phyloP scores from a whole-genome alignment of 2,113 vertebrate species.

The Lota lota region DNA sequence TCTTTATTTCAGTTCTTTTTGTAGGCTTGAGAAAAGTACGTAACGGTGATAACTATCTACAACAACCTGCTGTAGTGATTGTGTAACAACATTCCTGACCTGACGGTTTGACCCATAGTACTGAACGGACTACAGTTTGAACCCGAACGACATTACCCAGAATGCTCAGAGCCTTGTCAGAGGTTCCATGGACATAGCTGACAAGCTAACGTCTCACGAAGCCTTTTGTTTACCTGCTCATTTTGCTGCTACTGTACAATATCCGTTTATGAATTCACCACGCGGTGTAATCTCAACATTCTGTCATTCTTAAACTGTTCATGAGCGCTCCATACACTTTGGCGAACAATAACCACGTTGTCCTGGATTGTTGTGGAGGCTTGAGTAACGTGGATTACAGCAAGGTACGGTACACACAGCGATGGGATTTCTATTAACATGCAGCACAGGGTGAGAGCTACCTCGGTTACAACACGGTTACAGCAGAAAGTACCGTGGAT shows the following conservation, averaged over 20 bases:
- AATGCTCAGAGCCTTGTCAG: constrained; percentile 33
- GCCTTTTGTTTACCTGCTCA: background rate
- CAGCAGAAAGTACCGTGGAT: too few species aligned
- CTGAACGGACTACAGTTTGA: background rate
- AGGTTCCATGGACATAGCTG: constrained; percentile 26
- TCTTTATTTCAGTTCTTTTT: too few species aligned
- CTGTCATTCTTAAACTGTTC: background rate
- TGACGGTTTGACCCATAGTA: background rate
- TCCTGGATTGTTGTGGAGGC: constrained; percentile 72
- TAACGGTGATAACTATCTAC: background rate
- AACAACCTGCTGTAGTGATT: background rate
- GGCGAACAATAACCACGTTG: background rate
- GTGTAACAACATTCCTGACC: background rate
- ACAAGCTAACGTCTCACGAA: background rate
- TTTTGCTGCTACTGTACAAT: background rate
- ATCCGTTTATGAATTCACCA: too few species aligned
- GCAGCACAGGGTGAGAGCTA: too few species aligned
- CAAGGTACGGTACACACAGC: constrained; percentile 55
- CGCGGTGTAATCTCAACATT: background rate
- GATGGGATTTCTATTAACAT: too few species aligned
- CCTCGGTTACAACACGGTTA: too few species aligned
- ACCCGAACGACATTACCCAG: constrained; percentile 55
- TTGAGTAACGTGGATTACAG: constrained; percentile 72
- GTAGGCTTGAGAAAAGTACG: too few species aligned
- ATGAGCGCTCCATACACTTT: constrained; percentile 39